Conservation (phyloP, 2,888 invertebrate genomes). For the Metacarcinus magister region DNA sequence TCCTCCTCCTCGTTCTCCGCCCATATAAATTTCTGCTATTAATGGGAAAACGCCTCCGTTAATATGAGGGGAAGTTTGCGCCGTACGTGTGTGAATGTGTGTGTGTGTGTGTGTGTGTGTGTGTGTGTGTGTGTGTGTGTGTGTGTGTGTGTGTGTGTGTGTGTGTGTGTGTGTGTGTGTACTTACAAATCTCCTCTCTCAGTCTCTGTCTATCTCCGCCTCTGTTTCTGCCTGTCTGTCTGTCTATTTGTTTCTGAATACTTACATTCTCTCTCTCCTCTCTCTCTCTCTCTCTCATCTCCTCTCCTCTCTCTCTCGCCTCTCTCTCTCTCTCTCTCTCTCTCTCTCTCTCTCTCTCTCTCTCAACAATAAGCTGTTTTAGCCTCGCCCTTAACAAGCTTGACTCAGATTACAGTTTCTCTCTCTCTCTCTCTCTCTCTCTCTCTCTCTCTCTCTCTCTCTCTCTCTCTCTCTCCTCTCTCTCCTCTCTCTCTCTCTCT, state of each 20-base stretch:
- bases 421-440: background rate
- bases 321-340: conserved; percentile 22
- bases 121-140: background rate
- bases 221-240: background rate
- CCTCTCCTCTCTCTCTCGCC: background rate
- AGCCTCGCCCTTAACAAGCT: background rate
- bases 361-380: background rate
- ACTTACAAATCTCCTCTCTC: too few species aligned
- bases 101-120: background rate
- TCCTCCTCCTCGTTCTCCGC: too few species aligned
- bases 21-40: background rate
- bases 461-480: conserved; percentile 21
- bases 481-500: conserved; percentile 26
- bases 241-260: background rate
- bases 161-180: conserved; percentile 39
- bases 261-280: background rate
- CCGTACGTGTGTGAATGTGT: background rate
- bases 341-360: conserved; percentile 11
- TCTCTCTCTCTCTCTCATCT: background rate
- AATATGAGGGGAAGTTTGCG: background rate
- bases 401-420: background rate
- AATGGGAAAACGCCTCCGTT: background rate
- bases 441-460: conserved; percentile 26
- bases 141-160: background rate
- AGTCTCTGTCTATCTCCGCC: background rate